Base-by-base conservation (phyloP, 2,888 invertebrate species). In the Eupithecia subfuscata region DNA sequence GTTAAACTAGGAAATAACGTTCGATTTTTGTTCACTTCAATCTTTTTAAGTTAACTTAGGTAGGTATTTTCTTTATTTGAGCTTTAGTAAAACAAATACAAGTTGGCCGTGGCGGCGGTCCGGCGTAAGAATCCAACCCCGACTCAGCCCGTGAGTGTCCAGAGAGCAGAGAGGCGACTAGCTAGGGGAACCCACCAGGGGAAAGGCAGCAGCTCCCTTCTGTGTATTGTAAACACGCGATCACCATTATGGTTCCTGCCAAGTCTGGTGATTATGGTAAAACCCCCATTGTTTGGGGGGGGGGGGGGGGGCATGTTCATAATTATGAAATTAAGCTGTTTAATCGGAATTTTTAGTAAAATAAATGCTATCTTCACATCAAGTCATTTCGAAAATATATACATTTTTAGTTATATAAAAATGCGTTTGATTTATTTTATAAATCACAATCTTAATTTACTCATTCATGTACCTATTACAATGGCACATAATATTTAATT, bases 401-500 rank as follows among this genome's bases (percentile, higher is more conserved):
- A 34, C 16, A 69, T 12, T 18, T 63, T 69, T 70, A 37, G 22
- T 45, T 22, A 22, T 63, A 69, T 52, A 63, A 37, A 69, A 45
- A 75, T 63, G 40, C 63, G 30, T 64, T 71, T 71, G 74, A 76
- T 76, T 60, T 71, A 76, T 76, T 74, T 76, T 11, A 74, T 74
- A 76, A 74, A 76, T 71, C 76, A 74, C 56, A 37, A 74, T 67
- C 70, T 48, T 65, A 70, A 22, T 68, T 72, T 43, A 67, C 52
- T 52, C 22, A 56, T 56, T 25, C 2, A 68, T 14, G 68, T 68
- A 43, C 68, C 68, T 43, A 43, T 43, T 67, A 74, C 37, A 75
- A 78, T 78, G 76, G 76, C 78, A 78, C 78, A 76, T 52, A 18
- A 76, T 52, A 18, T 30, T 64, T 25, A 68, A 68, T 67, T 30